Evolutionary conservation across 2,888 invertebrate species (phyloP).

Genomic region (Ferrisia virgata): DNA sequence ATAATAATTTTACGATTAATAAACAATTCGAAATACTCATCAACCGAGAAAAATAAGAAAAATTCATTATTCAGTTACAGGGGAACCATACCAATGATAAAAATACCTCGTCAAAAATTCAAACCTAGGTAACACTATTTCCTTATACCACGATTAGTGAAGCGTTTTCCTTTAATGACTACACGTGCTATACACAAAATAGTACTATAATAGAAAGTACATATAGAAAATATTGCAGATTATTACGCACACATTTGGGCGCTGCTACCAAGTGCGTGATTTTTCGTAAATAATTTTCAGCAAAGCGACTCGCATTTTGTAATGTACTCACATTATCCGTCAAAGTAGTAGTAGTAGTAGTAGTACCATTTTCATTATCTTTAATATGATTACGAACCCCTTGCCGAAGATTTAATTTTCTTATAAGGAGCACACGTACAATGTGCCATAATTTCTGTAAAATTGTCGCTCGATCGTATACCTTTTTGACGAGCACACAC

Average conservation of each 20-base stretch:
- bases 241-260: neutral
- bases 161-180: neutral
- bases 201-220: neutral
- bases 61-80: neutral
- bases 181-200: neutral
- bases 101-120: no score
- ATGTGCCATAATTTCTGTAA: conserved; percentile 10
- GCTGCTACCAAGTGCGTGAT: neutral
- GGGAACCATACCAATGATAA: no score
- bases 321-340: neutral
- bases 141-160: neutral
- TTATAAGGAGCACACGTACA: neutral
- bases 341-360: neutral
- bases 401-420: neutral
- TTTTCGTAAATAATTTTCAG: neutral
- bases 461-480: conserved; percentile 5
- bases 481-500: conserved; percentile 14
- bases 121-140: neutral
- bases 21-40: neutral
- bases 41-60: neutral
- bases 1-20: neutral
- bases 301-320: neutral
- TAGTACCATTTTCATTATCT: neutral
- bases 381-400: neutral
- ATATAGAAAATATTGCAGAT: no score